Percentiles rank a stretch among this genome's conserved stretches.
These are phyloP conservation scores for Conus betulinus DNA, from an alignment of 1,140 invertebrate species.

Conservation along the genomic window DNA sequence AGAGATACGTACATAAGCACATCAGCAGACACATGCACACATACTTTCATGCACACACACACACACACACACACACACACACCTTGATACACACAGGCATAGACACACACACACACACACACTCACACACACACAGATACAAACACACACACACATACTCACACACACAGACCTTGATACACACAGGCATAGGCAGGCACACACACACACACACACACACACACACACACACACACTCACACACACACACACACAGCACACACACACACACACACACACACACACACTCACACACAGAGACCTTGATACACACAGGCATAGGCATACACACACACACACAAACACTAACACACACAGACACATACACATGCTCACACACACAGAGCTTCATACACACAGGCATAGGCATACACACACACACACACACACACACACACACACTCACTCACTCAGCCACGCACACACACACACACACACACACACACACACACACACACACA, in stretches of 20 bases:
- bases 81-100: neutral
- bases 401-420: conserved; percentile 95
- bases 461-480: neutral
- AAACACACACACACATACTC: neutral
- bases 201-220: neutral
- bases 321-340: conserved; percentile 83
- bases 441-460: no score
- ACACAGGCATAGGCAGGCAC: neutral
- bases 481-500: neutral
- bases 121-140: neutral
- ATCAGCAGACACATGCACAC: neutral
- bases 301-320: neutral
- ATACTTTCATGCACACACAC: neutral
- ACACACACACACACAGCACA: neutral
- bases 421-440: conserved; percentile 75
- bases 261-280: neutral
- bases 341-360: conserved; percentile 43
- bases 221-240: neutral
- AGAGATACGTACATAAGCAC: neutral
- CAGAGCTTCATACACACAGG: conserved; percentile 77
- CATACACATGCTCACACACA: neutral
- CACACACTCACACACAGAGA: neutral
- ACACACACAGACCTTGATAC: neutral
- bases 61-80: neutral
- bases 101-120: neutral